Conservation (phyloP, 2,888 invertebrate genomes). For the Myathropa florea region DNA sequence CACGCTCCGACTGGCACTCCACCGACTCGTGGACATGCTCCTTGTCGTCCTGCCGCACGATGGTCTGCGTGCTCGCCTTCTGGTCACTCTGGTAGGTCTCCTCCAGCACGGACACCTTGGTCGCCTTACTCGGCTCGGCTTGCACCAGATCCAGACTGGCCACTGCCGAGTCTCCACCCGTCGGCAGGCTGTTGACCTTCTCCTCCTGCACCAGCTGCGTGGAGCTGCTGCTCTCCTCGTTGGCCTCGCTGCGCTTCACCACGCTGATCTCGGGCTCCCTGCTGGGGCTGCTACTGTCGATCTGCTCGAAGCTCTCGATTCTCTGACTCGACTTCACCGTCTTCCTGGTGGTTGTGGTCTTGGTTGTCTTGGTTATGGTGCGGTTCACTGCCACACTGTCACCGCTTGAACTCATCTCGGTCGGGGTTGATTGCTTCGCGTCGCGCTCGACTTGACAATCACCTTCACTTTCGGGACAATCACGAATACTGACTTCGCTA, state of each 20-base stretch:
- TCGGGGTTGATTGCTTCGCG: constrained; percentile 39
- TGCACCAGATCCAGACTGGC: constrained; percentile 67
- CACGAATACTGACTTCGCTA: constrained; percentile 57
- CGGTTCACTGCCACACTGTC: constrained; percentile 35
- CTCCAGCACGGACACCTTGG: constrained; percentile 74
- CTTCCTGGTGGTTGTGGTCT: constrained; percentile 69
- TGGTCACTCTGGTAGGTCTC: constrained; percentile 77
- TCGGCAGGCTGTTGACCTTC: constrained; percentile 23
- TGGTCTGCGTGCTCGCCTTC: constrained; percentile 74
- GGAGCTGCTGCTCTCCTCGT: constrained; percentile 45
- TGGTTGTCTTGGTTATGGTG: constrained; percentile 72
- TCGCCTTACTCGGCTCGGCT: not conserved
- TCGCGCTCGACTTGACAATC: constrained; percentile 10
- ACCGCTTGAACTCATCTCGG: constrained; percentile 52
- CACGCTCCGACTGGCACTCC: constrained; percentile 76
- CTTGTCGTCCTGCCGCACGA: constrained; percentile 74
- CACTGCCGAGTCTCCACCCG: not conserved
- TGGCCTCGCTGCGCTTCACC: constrained; percentile 35
- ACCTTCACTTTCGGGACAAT: constrained; percentile 49
- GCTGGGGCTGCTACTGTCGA: constrained; percentile 46
- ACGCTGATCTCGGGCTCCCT: constrained; percentile 36
- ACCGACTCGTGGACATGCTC: constrained; percentile 76
- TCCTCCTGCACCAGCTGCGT: constrained; percentile 37
- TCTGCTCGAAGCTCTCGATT: constrained; percentile 66
- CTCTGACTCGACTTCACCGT: constrained; percentile 63